Evolutionary conservation across 23 tunicate genomes (phyloP).

Genomic region (Phallusia fumigata): DNA sequence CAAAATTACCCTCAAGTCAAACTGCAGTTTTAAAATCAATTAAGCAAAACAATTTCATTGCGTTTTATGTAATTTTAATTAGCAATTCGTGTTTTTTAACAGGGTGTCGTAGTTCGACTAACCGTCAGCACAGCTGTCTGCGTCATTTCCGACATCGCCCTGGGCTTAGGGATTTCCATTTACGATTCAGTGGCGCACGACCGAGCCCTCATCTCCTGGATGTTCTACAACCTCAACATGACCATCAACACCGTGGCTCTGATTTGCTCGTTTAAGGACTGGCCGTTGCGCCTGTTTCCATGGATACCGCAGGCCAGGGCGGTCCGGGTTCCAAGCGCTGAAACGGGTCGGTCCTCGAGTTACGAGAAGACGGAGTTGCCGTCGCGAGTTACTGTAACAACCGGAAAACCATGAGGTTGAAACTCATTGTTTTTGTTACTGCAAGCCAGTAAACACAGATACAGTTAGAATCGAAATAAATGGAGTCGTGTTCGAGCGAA

Average conservation of each 20-base stretch:
- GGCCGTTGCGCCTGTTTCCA: constrained; percentile 1
- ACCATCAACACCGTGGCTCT: neutral
- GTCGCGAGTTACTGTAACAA: neutral
- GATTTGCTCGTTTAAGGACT: neutral
- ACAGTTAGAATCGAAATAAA: too few relatives aligned
- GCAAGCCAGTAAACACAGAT: too few relatives aligned
- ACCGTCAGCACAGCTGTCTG: neutral
- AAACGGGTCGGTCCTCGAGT: neutral
- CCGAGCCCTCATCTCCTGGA: neutral
- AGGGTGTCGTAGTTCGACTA: neutral
- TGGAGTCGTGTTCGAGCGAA: too few relatives aligned
- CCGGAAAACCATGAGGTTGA: neutral
- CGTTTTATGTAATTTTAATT: too few relatives aligned
- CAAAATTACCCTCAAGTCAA: too few relatives aligned
- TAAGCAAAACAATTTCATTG: too few relatives aligned
- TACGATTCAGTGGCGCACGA: neutral
- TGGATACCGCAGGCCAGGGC: neutral
- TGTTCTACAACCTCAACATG: neutral
- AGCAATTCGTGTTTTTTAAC: neutral
- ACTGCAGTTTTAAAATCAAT: too few relatives aligned
- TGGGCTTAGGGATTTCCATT: neutral
- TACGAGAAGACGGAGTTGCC: neutral
- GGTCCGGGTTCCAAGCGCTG: too few relatives aligned
- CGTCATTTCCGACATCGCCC: neutral
- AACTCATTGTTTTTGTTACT: too few relatives aligned